Evolutionary conservation across 2,113 vertebrate genomes (phyloP), one percentile per base, ranked within the genome.

Genomic region (Apodemus speciosus): DNA sequence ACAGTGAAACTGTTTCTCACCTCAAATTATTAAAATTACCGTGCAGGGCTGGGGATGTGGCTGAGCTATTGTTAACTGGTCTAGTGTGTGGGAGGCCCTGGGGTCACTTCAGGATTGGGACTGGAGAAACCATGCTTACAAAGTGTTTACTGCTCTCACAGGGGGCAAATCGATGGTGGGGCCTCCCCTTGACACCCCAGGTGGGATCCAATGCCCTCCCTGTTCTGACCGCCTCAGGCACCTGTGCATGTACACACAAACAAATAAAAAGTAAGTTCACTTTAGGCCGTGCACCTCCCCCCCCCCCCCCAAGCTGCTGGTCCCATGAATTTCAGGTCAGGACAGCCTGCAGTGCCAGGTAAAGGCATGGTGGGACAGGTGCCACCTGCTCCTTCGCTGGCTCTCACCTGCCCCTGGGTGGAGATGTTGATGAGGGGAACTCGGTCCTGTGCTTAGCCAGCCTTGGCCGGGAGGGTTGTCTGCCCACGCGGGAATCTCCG

Each of bases 401-500:
- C 27, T 62, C 81, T 64, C 40, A 35, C 38, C 60, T 64, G 38
- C 58, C 81, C 25, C 58, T 32, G 27, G 81, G 38, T 64, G 27
- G 27, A 43, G 8, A 40, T 81, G 38, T 30, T 18, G 27, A 64
- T 46, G 60, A 32, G 60, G 27, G 80, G 25, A 84, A 64, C 27
- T 64, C 4, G 25, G 30, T 46, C 15, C 15, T 20, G 8, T 18
- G 8, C 38, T 43, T 53, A 62, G 80, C 58, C 25, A 62, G 4
- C 27, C 38, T 64, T 46, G 27, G 9, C 81, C 20, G 8, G 6
- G 38, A 64, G 58, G 30, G 25, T 32, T 43, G 16, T 6, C 80
- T 84, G 6, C 72, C 46, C 53, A 4, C 3, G 3, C 20, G 0
- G 35, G 9, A 18, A 0, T 16, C 35, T 51, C 43, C 0, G 4